Evolutionary conservation across 2,888 invertebrate genomes (phyloP), one percentile per base, ranked within the genome.

Genomic region (Anodontia alba): DNA sequence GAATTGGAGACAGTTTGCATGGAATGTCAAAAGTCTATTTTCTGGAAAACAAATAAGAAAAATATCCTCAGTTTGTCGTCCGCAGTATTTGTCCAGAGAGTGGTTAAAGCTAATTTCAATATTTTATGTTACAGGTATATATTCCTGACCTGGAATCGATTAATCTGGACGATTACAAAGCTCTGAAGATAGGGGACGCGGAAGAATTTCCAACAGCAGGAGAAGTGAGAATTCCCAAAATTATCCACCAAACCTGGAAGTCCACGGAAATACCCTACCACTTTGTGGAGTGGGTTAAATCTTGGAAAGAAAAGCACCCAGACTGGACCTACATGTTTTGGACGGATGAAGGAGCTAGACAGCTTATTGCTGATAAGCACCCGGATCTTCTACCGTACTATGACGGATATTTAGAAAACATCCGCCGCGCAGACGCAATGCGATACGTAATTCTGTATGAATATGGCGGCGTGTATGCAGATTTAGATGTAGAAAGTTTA

Each of bases 291-390:
- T 93, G 92, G 92, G 83, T 94, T 26, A 84, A 89, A 74, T 88
- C 92, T 1, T 94, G 93, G 93, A 71, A 76, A 7, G 75, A 78
- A 7, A 78, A 89, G 38, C 91, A 94, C 74, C 93, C 93, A 8
- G 90, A 90, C 51, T 94, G 93, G 93, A 89, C 91, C 36, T 93
- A 93, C 80, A 92, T 92, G 91, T 88, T 94, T 42, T 94, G 94
- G 94, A 94, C 93, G 7, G 92, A 93, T 75, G 88, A 89, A 20
- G 92, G 90, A 81, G 93, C 92, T 0, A 78, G 91, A 26, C 62
- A 84, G 33, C 84, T 94, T 3, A 91, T 94, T 38, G 77, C 81
- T 12, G 88, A 90, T 12, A 89, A 88, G 69, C 92, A 92, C 78
- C 91, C 93, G 1, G 42, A 84, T 54, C 86, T 91, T 43, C 81